Evolutionary conservation across 2,113 vertebrate species (phyloP).

Genomic region (Vicugna pacos): DNA sequence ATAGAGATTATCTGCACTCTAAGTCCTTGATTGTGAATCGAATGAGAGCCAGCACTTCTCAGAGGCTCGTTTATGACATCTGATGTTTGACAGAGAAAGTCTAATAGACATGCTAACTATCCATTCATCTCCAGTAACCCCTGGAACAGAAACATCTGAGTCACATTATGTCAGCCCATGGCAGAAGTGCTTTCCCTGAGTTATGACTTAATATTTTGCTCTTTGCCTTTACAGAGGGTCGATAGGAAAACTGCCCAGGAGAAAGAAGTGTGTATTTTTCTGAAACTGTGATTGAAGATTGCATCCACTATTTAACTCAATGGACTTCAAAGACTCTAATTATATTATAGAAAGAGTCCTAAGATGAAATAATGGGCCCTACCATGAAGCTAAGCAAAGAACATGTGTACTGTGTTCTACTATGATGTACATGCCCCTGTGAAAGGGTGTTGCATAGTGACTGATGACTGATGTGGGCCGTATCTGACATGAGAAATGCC

Average conservation of each 20-base stretch:
- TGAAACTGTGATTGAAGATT: background rate
- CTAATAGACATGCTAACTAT: slow-evolving; percentile 46
- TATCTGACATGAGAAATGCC: background rate
- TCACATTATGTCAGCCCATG: background rate
- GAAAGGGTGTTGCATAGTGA: background rate
- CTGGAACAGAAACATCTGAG: background rate
- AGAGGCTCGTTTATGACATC: background rate
- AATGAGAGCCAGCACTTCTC: slow-evolving; percentile 37
- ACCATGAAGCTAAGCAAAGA: background rate
- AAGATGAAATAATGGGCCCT: background rate
- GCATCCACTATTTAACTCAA: background rate
- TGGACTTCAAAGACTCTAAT: background rate
- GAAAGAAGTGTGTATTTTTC: background rate
- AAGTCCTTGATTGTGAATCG: slow-evolving; percentile 3
- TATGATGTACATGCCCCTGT: background rate
- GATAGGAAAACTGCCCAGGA: background rate
- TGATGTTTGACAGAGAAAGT: slow-evolving; percentile 38
- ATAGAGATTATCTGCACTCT: slow-evolving; percentile 21
- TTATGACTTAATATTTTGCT: slow-evolving; percentile 30
- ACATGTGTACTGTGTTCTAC: background rate
- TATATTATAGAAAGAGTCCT: background rate
- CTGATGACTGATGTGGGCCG: background rate
- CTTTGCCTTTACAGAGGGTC: slow-evolving; percentile 5
- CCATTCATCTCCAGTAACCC: background rate
- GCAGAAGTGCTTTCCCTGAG: slow-evolving; percentile 29